Conservation (phyloP, 1,140 invertebrate species). For the Himalopsyche phryganea region DNA sequence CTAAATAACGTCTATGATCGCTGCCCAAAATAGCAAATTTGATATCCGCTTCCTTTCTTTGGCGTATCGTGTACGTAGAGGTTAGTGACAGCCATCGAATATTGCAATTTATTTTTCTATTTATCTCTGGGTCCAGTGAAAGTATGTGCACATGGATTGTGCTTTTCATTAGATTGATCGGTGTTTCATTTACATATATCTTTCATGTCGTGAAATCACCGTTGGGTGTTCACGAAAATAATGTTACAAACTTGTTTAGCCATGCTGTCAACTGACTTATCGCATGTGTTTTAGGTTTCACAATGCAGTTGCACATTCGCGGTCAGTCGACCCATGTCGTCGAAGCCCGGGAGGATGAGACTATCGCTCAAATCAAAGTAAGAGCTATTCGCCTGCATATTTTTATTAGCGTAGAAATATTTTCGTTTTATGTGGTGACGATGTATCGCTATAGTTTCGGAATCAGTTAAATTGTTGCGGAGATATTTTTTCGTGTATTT, state of each 20-base stretch:
- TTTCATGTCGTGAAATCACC: too few species aligned
- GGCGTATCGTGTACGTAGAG: conserved; percentile 19
- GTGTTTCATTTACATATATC: too few species aligned
- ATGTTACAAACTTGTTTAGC: background rate
- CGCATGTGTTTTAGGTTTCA: conserved; percentile 19
- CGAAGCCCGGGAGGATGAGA: conserved; percentile 48
- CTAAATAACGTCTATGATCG: too few species aligned
- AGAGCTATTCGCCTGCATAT: background rate
- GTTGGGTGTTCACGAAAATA: too few species aligned
- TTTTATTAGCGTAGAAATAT: background rate
- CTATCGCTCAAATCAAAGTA: conserved; percentile 52
- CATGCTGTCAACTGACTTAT: conserved; percentile 19
- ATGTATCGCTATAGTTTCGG: too few species aligned
- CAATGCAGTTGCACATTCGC: conserved; percentile 53
- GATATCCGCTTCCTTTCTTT: conserved; percentile 24
- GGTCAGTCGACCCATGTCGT: conserved; percentile 51
- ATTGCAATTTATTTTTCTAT: background rate
- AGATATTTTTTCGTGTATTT: too few species aligned
- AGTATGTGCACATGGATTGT: background rate
- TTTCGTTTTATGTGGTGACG: too few species aligned
- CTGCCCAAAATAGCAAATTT: background rate
- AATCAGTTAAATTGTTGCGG: too few species aligned
- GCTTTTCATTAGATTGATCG: background rate
- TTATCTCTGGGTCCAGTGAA: background rate
- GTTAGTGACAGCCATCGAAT: conserved; percentile 14